Evolutionary conservation across 2,888 invertebrate genomes (phyloP).

Genomic region (Dynastes maya): DNA sequence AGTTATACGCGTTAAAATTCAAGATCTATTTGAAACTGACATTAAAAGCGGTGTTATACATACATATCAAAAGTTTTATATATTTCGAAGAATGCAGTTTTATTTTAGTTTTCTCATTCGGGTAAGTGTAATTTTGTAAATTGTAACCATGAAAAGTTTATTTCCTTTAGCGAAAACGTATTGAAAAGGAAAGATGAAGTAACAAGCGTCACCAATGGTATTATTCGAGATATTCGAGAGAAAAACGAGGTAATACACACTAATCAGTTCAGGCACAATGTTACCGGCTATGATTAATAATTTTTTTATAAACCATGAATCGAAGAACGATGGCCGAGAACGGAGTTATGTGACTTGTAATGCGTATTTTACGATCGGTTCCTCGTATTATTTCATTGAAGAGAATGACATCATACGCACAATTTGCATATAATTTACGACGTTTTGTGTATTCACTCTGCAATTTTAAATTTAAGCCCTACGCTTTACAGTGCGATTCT

Average conservation of each 20-base stretch:
- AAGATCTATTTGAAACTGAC: no score
- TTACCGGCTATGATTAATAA: slow-evolving; percentile 34
- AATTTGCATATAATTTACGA: slow-evolving; percentile 43
- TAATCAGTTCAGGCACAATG: slow-evolving; percentile 20
- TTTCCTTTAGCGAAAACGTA: neutral
- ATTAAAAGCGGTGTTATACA: no score
- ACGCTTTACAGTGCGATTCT: slow-evolving; percentile 31
- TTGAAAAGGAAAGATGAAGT: slow-evolving; percentile 1
- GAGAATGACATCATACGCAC: slow-evolving; percentile 39
- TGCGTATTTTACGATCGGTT: slow-evolving; percentile 37
- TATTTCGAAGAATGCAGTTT: no score
- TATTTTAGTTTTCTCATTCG: no score
- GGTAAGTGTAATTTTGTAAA: neutral
- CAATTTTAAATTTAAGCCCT: slow-evolving; percentile 41
- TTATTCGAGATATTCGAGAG: neutral
- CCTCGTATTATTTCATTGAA: slow-evolving; percentile 41
- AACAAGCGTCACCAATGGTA: neutral
- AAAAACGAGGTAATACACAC: neutral
- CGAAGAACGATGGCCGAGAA: neutral
- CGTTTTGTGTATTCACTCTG: slow-evolving; percentile 37
- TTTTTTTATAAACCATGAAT: slow-evolving; percentile 35
- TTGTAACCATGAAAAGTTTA: slow-evolving; percentile 1
- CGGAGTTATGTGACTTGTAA: slow-evolving; percentile 38
- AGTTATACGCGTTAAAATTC: no score
- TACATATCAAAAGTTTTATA: no score